Base-by-base conservation (phyloP, 2,113 vertebrate species). In the Cariama cristata region DNA sequence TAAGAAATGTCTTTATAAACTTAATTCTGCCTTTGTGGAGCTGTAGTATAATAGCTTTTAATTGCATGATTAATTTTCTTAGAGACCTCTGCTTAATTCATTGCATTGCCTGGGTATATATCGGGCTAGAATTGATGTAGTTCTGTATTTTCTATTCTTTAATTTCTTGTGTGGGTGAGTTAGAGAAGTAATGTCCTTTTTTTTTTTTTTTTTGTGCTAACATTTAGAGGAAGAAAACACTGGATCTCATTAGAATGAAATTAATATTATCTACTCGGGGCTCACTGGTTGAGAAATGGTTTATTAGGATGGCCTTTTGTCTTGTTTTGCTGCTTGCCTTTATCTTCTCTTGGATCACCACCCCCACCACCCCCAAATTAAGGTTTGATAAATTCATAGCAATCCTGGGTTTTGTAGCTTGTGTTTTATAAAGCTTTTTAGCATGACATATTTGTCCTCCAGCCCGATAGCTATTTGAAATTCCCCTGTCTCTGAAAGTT, bases 1-100 rank as follows among this genome's bases (percentile, higher is more conserved):
- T 92, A 94, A 93, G 94, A 87, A 86, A 85, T 0, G 32, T 59
- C 66, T 89, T 84, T 82, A 53, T 81, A 80, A 85, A 93, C 90
- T 92, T 92, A 88, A 62, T 95, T 95, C 91, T 96, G 74, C 62
- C 32, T 94, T 95, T 75, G 58, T 93, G 63, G 66, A 68, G 40
- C 81, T 66, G 86, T 28, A 45, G 53, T 84, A 21, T 92, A 87
- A 95, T 79, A 87, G 91, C 74, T 95, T 93, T 93, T 94, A 96
- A 95, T 96, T 91, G 71, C 77, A 66, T 87, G 88, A 79, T 96
- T 87, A 79, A 89, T 94, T 93, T 96, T 94, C 59, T 40, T 77
- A 33, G 44, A 79, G 80, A 49, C 62, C 42, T 92, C 35, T 88
- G 53, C 75, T 96, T 91, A 80, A 71, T 91, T 84, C n/a, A 3